A percentile compares a stretch with the other conserved stretches of the same genome.
phyloP scores from a whole-genome alignment of 2,797 vertebrate species.

The Acrocephalus scirpaceus region DNA sequence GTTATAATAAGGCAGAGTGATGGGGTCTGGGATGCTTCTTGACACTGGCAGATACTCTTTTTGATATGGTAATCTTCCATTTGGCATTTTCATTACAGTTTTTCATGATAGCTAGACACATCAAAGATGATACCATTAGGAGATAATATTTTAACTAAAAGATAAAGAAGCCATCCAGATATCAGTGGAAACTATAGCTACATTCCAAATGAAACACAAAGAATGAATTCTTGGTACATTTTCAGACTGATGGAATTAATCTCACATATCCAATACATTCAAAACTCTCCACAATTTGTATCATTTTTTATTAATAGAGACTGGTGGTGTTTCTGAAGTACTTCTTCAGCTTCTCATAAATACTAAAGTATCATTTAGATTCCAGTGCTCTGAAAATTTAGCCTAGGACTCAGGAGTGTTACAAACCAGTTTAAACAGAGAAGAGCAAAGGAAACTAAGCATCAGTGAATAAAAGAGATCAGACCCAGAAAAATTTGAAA shows the following conservation, averaged over 20 bases:
- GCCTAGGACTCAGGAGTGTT: not conserved
- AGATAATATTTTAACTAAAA: not conserved
- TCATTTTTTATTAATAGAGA: not conserved
- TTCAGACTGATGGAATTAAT: not conserved
- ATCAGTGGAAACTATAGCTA: not conserved
- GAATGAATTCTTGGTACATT: not conserved
- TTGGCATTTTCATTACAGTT: not conserved
- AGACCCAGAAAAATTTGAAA: not conserved
- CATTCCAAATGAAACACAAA: not conserved
- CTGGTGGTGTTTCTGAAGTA: not conserved
- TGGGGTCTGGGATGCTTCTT: not conserved
- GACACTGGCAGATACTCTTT: not conserved
- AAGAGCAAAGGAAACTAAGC: not conserved
- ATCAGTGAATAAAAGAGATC: not conserved
- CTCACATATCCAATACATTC: not conserved
- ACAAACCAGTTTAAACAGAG: not conserved
- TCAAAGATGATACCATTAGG: not conserved
- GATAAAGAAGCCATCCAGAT: not conserved
- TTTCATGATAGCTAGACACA: not conserved
- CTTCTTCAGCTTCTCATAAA: not conserved
- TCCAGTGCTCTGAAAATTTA: not conserved
- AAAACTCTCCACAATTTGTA: not conserved
- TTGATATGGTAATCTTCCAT: not conserved
- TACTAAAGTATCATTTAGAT: not conserved
- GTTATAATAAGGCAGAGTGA: not conserved